Evolutionary conservation across 2,113 vertebrate species (phyloP).

Genomic region (Coptodon bakossiorum): DNA sequence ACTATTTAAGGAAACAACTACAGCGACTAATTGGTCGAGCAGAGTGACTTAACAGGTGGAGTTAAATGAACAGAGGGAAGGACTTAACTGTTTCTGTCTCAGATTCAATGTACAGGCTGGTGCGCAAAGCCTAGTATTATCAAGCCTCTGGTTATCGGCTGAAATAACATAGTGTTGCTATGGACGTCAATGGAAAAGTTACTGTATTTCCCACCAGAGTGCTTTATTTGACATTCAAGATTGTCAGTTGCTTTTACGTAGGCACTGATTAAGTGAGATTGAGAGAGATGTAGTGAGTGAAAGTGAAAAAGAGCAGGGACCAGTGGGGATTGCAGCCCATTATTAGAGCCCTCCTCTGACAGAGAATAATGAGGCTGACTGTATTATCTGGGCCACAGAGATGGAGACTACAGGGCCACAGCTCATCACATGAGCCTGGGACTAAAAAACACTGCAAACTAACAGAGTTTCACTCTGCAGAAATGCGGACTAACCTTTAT

Average conservation of each 20-base stretch:
- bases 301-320: conserved; percentile 11
- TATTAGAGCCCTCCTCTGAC: conserved; percentile 68
- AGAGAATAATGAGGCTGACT: conserved; percentile 68
- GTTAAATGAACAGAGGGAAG: neutral
- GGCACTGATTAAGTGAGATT: neutral
- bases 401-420: conserved; percentile 27
- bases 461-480: neutral
- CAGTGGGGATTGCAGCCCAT: conserved; percentile 57
- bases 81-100: neutral
- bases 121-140: neutral
- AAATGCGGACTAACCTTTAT: neutral
- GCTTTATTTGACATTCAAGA: neutral
- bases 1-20: neutral
- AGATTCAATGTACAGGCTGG: neutral
- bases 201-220: neutral
- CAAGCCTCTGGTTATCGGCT: neutral
- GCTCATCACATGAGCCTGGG: neutral
- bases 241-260: neutral
- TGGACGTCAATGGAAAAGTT: neutral
- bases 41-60: neutral
- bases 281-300: neutral
- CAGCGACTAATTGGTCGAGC: neutral
- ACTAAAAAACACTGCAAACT: neutral
- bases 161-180: neutral
- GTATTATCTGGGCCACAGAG: conserved; percentile 64